phyloP scores from a whole-genome alignment of 2,113 vertebrate species.

The Pelodiscus sinensis region DNA sequence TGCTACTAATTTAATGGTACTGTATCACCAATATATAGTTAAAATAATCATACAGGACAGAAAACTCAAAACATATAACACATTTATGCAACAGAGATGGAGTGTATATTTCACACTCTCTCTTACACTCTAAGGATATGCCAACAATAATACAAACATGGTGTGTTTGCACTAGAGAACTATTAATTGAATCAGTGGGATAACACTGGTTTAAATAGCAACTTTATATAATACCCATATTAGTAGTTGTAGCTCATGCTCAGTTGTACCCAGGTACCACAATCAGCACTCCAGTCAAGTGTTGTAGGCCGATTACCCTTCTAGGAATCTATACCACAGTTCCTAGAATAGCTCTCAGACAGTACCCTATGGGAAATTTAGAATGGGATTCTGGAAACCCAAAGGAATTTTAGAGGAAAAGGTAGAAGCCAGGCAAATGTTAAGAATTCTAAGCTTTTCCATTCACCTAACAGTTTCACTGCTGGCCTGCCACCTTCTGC shows the following conservation, averaged over 20 bases:
- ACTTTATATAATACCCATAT: not conserved
- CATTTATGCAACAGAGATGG: not conserved
- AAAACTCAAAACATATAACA: not conserved
- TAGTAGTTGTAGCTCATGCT: not conserved
- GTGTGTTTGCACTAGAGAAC: not conserved
- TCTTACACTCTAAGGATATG: not conserved
- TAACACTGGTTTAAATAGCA: not conserved
- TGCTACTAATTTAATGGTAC: not conserved
- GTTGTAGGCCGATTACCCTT: not conserved
- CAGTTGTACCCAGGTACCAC: not conserved
- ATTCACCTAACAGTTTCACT: not conserved
- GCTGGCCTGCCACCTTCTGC: not conserved
- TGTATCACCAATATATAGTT: not conserved
- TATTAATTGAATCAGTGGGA: not conserved
- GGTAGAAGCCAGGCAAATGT: not conserved
- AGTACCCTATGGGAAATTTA: not conserved
- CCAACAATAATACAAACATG: not conserved
- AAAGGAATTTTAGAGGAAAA: not conserved
- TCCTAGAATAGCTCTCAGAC: not conserved
- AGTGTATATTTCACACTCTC: not conserved
- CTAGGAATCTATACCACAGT: not conserved
- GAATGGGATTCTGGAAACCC: not conserved
- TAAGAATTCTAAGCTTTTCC: not conserved
- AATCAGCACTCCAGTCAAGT: not conserved
- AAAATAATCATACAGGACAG: not conserved